Conservation (phyloP, 2,888 invertebrate species). For the Cremastinae sp. region DNA sequence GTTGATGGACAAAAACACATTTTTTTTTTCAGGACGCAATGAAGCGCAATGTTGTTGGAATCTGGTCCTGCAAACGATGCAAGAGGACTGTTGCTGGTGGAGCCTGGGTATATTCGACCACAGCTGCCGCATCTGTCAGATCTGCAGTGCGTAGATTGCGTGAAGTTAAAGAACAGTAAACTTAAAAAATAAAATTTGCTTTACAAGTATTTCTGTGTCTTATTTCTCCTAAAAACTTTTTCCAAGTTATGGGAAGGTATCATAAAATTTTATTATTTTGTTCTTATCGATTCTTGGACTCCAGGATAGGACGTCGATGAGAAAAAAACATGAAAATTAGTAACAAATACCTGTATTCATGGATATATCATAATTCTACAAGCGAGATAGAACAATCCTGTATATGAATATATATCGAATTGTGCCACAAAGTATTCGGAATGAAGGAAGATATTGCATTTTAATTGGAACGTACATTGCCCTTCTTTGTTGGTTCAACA, state of each 20-base stretch:
- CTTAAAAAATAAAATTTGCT: conserved; percentile 65
- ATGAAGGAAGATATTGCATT: conserved; percentile 62
- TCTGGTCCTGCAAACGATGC: conserved; percentile 99
- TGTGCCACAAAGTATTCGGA: conserved; percentile 56
- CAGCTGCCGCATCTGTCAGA: conserved; percentile 98
- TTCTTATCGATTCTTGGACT: conserved; percentile 9
- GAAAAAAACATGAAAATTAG: conserved; percentile 32
- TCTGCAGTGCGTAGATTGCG: conserved; percentile 98
- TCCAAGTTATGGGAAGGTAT: too few relatives aligned
- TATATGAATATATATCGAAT: conserved; percentile 50
- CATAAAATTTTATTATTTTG: conserved; percentile 1
- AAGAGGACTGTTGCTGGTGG: conserved; percentile 98
- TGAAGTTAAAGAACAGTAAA: conserved; percentile 91
- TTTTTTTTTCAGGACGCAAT: conserved; percentile 90
- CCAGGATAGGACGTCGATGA: conserved; percentile 4
- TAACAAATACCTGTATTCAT: conserved; percentile 67
- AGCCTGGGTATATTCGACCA: conserved; percentile 99
- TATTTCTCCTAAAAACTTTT: too few relatives aligned
- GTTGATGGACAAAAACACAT: background rate
- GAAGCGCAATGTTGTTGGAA: conserved; percentile 98
- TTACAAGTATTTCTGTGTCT: conserved; percentile 57
- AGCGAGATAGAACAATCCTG: conserved; percentile 63
- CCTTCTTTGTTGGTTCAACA: conserved; percentile 5
- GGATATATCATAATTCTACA: conserved; percentile 64
- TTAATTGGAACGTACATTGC: conserved; percentile 56